Evolutionary conservation across 2,797 vertebrate species (phyloP), one percentile per base, ranked within the genome.

Genomic region (Urocyon cinereoargenteus): DNA sequence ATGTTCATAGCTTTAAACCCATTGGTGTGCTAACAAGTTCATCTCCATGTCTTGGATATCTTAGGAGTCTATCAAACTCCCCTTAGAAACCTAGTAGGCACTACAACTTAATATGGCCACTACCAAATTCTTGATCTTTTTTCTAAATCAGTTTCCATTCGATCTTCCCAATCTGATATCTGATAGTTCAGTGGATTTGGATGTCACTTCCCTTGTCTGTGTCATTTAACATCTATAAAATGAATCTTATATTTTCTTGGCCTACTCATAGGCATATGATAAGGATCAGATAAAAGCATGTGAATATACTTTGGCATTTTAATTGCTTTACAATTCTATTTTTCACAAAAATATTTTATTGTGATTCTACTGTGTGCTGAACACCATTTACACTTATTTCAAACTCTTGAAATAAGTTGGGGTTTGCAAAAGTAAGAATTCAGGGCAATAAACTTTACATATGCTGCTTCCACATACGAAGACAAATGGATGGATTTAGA

Each of bases 391-490:
- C 5, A 3, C 14, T 68, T 40, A 95, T 70, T 93, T 95, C 9
- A 93, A 93, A 87, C 26, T 91, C 26, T 61, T 12, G 34, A 75
- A 79, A 66, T 93, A 85, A 26, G 82, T 36, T 66, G n/a, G 61
- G 15, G 45, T 70, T 59, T 90, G 6, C 1, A 64, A n/a, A 57
- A 86, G 1, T 66, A 22, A 86, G 51, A 81, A 68, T 16, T 81
- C 12, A 59, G 75, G 26, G 0, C 49, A 64, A 34, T 86, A 36
- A 45, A 78, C 22, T 36, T 78, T 31, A 21, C 21, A 68, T n/a
- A 90, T 62, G 53, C 13, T 91, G 34, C 11, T 62, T 72, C n/a
- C 1, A 92, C 2, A n/a, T 34, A 59, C 28, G 21, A 79, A 21
- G 28, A 31, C 1, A 92, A 62, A 86, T 31, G 15, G 51, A 18